phyloP scores from a whole-genome alignment of 2,113 vertebrate species.

The Nyctibius bracteatus region DNA sequence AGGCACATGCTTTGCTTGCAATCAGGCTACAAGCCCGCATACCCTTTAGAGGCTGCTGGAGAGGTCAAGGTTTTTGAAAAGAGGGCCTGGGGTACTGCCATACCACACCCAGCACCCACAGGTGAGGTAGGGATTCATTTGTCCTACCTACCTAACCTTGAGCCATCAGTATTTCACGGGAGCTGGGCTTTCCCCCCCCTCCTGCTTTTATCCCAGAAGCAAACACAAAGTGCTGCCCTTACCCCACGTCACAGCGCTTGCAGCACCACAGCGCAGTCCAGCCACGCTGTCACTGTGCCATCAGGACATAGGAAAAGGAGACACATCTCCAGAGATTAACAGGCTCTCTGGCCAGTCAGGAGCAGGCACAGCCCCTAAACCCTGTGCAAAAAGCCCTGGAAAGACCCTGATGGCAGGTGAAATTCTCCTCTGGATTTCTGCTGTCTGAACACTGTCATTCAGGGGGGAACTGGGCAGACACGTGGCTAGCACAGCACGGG shows the following conservation, averaged over 20 bases:
- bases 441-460: not conserved
- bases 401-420: not conserved
- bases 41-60: not conserved
- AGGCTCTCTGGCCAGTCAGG: not conserved
- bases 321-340: not conserved
- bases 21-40: not conserved
- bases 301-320: not conserved
- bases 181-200: not conserved
- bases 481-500: rapidly evolving
- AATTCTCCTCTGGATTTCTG: not conserved
- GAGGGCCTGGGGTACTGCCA: no score
- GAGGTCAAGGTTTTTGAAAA: not conserved
- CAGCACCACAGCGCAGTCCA: not conserved
- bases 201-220: not conserved
- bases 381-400: not conserved
- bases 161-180: not conserved
- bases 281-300: rapidly evolving
- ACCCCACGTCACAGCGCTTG: rapidly evolving
- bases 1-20: rapidly evolving
- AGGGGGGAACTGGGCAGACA: not conserved
- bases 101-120: not conserved
- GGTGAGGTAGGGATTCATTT: not conserved
- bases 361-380: not conserved
- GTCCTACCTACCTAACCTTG: no score
- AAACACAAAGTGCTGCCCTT: not conserved